Base-by-base conservation (phyloP, 2,888 invertebrate species). In the Hermodice carunculata region DNA sequence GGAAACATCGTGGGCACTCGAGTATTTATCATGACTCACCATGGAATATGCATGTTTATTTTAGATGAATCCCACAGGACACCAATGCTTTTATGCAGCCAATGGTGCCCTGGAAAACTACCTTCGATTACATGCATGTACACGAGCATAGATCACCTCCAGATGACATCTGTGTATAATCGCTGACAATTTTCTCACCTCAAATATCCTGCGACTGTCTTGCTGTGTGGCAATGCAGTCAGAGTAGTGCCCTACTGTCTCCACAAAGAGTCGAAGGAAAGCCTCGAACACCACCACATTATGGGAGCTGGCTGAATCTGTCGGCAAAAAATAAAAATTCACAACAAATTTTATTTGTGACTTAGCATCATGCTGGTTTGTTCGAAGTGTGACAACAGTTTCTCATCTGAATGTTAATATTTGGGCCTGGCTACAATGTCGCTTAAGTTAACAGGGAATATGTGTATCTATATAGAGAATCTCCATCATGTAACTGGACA, bases 191-290 rank as follows among this genome's bases (percentile, higher is more conserved):
- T 8, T 5, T 68, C 63, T 73, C 78, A 88, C 88, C 81, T 87
- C 83, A 77, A 89, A 88, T 14, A 83, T 78, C 64, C 81, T 81
- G 53, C 79, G 78, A 17, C 86, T 87, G 76, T 87, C 86, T 61
- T 85, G 85, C 62, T 86, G 85, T 0, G 85, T 85, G 80, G 88
- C 79, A 78, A 92, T 83, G 81, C 87, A 90, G 82, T 90, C 86
- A 51, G 87, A 87, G 80, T 91, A 93, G 78, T 92, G 92, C 0
- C 92, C 92, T 67, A 93, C 84, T 6, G 92, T 89, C 76, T 93
- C 92, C 1, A 94, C 91, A 81, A 94, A 94, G 78, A 93, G 91
- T 63, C 93, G 87, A 29, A 93, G 84, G 77, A 94, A 93, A 0
- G 93, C 92, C 81, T 94, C 94, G 0, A 92, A 91, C 19, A 94